Percentiles rank a stretch among this genome's conserved stretches.
Conservation (phyloP, 2,888 invertebrate genomes). For the Isoperla grammatica region DNA sequence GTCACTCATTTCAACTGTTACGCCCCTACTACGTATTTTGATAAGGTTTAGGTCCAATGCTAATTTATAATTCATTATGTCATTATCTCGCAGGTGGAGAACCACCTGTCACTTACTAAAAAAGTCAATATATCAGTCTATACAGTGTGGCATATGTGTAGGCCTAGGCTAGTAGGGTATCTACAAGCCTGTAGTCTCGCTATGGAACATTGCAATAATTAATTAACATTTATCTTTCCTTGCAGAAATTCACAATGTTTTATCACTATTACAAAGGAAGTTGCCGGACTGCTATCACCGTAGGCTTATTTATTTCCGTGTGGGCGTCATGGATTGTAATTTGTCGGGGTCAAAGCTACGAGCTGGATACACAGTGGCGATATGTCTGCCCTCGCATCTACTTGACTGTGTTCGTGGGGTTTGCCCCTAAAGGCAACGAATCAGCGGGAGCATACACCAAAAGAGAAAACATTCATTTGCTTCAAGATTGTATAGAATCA, state of each 20-base stretch:
- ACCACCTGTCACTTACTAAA: background rate
- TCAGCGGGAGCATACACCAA: constrained; percentile 35
- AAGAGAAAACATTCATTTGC: constrained; percentile 31
- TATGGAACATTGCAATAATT: too few species aligned
- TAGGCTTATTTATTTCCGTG: background rate
- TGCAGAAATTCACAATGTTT: constrained; percentile 4
- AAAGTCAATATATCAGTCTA: too few species aligned
- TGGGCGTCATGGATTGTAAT: background rate
- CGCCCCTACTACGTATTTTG: background rate
- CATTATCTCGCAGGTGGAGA: background rate
- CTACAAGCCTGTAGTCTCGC: too few species aligned
- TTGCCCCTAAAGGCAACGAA: constrained; percentile 33
- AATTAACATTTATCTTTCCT: too few species aligned
- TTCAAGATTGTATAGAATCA: constrained; percentile 60
- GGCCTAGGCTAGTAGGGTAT: too few species aligned
- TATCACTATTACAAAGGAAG: constrained; percentile 6
- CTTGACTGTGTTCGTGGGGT: constrained; percentile 24
- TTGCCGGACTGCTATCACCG: background rate
- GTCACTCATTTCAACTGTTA: background rate
- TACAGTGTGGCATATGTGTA: too few species aligned
- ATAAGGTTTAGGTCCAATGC: background rate
- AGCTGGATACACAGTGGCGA: constrained; percentile 23
- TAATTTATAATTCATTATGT: background rate
- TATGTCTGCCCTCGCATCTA: constrained; percentile 28
- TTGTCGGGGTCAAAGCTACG: constrained; percentile 4